A percentile compares a stretch with the other conserved stretches of the same genome.
phyloP scores from a whole-genome alignment of 2,888 invertebrate genomes.

The Lasioglossum figueresi region DNA sequence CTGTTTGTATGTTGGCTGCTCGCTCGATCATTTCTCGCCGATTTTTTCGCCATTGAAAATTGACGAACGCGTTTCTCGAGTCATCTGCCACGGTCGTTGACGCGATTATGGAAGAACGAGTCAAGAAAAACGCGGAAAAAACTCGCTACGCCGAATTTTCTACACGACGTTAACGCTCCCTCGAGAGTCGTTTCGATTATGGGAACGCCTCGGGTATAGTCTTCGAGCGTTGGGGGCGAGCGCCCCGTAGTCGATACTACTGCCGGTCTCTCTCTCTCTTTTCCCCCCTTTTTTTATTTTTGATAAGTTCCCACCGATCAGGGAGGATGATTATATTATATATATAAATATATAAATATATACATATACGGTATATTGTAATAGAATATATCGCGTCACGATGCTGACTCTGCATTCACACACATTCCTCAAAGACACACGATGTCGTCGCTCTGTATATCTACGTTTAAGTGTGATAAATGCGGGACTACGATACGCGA shows the following conservation, averaged over 20 bases:
- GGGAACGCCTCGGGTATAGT: background rate
- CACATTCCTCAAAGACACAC: constrained; percentile 77
- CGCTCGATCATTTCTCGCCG: constrained; percentile 38
- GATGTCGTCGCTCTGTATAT: constrained; percentile 70
- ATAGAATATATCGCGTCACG: constrained; percentile 50
- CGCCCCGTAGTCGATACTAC: constrained; percentile 32
- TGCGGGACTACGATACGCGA: constrained; percentile 58
- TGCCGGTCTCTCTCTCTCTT: constrained; percentile 55
- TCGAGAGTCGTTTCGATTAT: constrained; percentile 19
- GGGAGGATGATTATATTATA: constrained; percentile 55
- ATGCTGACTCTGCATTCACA: constrained; percentile 65
- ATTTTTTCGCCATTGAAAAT: constrained; percentile 19
- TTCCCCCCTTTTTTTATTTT: constrained; percentile 52
- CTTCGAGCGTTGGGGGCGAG: constrained; percentile 8
- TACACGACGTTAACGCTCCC: background rate
- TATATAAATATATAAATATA: constrained; percentile 41
- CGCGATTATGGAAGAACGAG: constrained; percentile 6
- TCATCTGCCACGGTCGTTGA: background rate
- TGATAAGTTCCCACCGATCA: constrained; percentile 62
- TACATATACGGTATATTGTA: constrained; percentile 43
- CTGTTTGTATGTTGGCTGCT: constrained; percentile 17
- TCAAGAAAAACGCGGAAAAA: constrained; percentile 20
- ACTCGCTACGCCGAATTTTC: constrained; percentile 43
- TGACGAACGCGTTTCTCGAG: constrained; percentile 15
- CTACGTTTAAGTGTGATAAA: constrained; percentile 71